Evolutionary conservation across 2,797 vertebrate genomes (phyloP), one percentile per base, ranked within the genome.

Genomic region (Erethizon dorsatum): DNA sequence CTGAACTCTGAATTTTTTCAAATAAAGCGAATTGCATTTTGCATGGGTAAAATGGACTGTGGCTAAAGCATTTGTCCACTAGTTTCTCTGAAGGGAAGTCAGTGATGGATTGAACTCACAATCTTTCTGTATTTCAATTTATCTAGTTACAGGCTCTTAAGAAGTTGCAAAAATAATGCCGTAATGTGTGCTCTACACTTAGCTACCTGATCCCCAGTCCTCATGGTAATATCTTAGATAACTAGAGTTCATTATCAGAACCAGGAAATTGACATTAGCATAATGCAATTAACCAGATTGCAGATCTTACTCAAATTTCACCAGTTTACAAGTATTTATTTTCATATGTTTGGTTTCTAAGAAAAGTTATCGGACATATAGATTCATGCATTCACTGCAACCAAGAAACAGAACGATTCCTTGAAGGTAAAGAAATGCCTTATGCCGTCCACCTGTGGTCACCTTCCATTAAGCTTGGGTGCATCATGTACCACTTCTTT

Each of bases 11-110:
- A 71, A 79, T 31, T 56, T 94, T 97, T 94, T 90, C 54, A 93
- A 96, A 86, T 90, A 13, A 96, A 97, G 88, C 54, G 9, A 91
- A 80, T 85, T 93, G 22, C 65, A 41, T 91, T 94, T 93, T 96
- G 54, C 54, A 71, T 41, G 73, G 87, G 86, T 67, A 97, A 67
- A 18, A 28, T 18, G n/a, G 78, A 52, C 80, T 77, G 31, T 47
- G 45, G 18, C 71, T 95, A 93, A 89, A 95, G 26, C 8, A 80
- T 28, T 28, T 61, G 80, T 22, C 57, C 2, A 7, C 91, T 57
- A 77, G 9, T 37, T 73, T 73, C 82, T 96, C 80, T 89, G 63
- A 86, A 83, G 45, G 61, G 18, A 33, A 80, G 63, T 86, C 91
- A 91, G 59, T 10, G 45, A 54, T 50, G 37, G 33, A 17, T 77